A percentile compares a stretch with the other conserved stretches of the same genome.
These are phyloP conservation scores for Diogma glabrata DNA, from an alignment of 2,888 invertebrate genomes.

Conservation along the genomic window DNA sequence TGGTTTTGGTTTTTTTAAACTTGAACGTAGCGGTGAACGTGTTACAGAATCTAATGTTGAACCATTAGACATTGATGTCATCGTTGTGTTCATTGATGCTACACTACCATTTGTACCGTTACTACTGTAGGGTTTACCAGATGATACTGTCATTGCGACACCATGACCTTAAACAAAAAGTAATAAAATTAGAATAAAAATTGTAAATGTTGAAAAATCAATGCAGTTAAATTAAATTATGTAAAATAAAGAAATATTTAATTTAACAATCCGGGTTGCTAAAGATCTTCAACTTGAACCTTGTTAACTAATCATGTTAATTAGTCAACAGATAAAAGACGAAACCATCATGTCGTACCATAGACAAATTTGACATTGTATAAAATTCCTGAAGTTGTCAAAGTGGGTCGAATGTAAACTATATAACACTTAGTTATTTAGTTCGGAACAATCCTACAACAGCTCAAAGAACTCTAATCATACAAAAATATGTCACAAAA, in stretches of 20 bases:
- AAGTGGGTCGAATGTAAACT: no score
- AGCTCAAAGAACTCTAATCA: no score
- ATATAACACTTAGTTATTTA: no score
- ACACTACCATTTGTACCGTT: slow-evolving; percentile 54
- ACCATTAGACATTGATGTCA: slow-evolving; percentile 48
- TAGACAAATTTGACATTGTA: no score
- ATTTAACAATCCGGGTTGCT: no score
- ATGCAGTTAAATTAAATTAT: background rate
- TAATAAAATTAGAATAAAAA: background rate
- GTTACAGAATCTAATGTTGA: slow-evolving; percentile 39
- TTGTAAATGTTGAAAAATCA: background rate
- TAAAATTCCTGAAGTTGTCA: no score
- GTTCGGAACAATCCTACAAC: no score
- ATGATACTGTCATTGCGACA: slow-evolving; percentile 78
- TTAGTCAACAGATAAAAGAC: no score
- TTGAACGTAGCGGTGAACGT: slow-evolving; percentile 61
- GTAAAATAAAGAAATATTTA: background rate
- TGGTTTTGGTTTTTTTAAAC: slow-evolving; percentile 65
- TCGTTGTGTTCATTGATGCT: slow-evolving; percentile 60
- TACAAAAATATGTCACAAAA: no score
- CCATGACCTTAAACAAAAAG: slow-evolving; percentile 33
- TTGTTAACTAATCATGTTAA: no score
- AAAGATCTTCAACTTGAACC: no score
- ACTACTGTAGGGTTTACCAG: slow-evolving; percentile 66
- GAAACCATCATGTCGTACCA: no score